These are phyloP conservation scores for Drosophila maculinotata DNA, from an alignment of 2,888 invertebrate species.

Conservation along the genomic window DNA sequence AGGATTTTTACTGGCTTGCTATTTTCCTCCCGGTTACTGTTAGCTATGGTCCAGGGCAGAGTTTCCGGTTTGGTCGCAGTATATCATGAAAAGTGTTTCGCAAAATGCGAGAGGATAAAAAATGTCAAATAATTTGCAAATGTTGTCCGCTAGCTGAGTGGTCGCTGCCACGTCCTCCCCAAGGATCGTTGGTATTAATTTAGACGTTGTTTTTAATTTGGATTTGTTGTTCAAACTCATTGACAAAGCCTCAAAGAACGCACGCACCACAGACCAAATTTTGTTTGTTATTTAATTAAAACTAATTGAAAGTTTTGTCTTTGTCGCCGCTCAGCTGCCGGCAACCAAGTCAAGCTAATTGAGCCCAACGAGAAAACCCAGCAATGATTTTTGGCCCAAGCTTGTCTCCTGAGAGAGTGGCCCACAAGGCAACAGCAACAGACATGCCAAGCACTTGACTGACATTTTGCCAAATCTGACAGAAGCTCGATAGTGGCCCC, in stretches of 20 bases:
- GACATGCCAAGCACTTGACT: constrained; percentile 47
- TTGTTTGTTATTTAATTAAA: constrained; percentile 76
- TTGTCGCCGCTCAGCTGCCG: constrained; percentile 6
- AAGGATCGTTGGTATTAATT: constrained; percentile 54
- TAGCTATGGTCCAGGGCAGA: constrained; percentile 1
- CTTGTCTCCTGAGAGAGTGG: constrained; percentile 25
- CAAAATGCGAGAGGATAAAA: constrained; percentile 42
- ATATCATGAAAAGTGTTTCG: constrained; percentile 69
- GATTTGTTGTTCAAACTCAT: constrained; percentile 63
- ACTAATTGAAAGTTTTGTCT: constrained; percentile 69
- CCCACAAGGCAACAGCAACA: constrained; percentile 17
- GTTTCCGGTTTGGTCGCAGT: constrained; percentile 59
- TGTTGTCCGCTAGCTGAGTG: constrained; percentile 52
- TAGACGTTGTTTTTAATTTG: constrained; percentile 67
- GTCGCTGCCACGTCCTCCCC: constrained; percentile 20
- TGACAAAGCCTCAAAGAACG: constrained; percentile 62
- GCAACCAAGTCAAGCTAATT: constrained; percentile 63
- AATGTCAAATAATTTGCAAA: constrained; percentile 59
- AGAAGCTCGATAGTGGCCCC: constrained; percentile 30
- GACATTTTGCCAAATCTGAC: constrained; percentile 60
- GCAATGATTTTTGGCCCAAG: constrained; percentile 39
- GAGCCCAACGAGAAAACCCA: constrained; percentile 37
- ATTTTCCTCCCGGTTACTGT: constrained; percentile 19
- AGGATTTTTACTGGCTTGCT: constrained; percentile 28
- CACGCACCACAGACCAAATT: constrained; percentile 42